Evolutionary conservation across 2,797 vertebrate genomes (phyloP).

Genomic region (Bradypus variegatus): DNA sequence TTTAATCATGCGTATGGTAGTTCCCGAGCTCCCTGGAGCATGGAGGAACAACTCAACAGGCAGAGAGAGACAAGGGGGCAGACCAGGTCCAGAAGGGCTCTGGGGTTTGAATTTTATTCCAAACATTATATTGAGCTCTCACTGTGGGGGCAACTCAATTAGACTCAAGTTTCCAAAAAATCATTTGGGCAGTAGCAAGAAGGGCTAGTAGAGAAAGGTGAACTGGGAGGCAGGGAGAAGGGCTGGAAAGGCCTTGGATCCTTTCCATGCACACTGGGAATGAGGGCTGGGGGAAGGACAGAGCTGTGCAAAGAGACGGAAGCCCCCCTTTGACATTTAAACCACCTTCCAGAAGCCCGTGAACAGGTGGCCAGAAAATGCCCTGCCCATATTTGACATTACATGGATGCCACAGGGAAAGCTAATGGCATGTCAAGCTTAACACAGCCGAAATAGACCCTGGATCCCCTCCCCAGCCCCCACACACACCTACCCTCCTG

Average conservation of each 20-base stretch:
- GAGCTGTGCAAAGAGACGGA: no score
- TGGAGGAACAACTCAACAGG: no score
- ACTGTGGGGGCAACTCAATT: fast-evolving
- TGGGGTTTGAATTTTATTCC: neutral
- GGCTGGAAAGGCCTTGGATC: fast-evolving
- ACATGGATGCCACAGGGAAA: fast-evolving
- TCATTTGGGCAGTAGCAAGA: neutral
- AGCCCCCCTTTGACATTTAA: neutral
- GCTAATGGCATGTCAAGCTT: no score
- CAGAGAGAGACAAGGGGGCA: fast-evolving
- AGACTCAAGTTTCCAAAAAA: neutral
- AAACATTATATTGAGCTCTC: neutral
- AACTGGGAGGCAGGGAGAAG: neutral
- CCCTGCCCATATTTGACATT: neutral
- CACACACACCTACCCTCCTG: neutral
- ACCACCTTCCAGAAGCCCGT: neutral
- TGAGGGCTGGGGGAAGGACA: fast-evolving
- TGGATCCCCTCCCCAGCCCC: no score
- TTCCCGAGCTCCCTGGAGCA: fast-evolving
- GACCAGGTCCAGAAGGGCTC: neutral
- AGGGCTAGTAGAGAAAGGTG: neutral
- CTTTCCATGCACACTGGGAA: neutral
- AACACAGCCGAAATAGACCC: neutral
- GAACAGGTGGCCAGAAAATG: fast-evolving
- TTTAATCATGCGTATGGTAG: fast-evolving